Percentiles rank a stretch among this genome's conserved stretches.
Evolutionary conservation across 2,888 invertebrate species (phyloP).

Genomic region (Drosophila rellima): DNA sequence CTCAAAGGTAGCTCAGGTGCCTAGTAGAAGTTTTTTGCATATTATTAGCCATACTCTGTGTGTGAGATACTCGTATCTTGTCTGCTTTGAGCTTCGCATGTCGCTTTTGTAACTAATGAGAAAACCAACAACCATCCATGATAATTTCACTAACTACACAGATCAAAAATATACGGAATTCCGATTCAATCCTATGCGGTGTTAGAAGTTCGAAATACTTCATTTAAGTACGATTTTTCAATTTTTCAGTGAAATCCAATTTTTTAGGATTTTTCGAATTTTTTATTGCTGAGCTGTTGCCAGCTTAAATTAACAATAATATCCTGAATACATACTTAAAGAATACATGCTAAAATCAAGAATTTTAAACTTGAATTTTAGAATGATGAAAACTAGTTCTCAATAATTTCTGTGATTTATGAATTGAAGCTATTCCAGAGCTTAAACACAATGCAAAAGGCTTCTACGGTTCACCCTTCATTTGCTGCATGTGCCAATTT

Average conservation of each 20-base stretch:
- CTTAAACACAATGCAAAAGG: conserved; percentile 64
- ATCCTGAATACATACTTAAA: too few relatives aligned
- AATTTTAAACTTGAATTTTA: too few relatives aligned
- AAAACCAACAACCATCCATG: conserved; percentile 16
- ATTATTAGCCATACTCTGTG: conserved; percentile 32
- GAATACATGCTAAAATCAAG: too few relatives aligned
- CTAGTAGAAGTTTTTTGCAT: conserved; percentile 87
- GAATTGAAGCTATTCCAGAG: conserved; percentile 5
- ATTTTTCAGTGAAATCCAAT: too few relatives aligned
- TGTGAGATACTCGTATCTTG: conserved; percentile 25
- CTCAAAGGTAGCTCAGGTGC: conserved; percentile 93
- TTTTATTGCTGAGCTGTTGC: too few relatives aligned
- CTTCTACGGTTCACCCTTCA: conserved; percentile 48
- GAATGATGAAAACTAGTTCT: background rate
- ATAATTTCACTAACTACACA: conserved; percentile 31
- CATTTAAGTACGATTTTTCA: too few relatives aligned
- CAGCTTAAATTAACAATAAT: too few relatives aligned
- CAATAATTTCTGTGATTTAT: background rate
- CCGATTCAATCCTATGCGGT: too few relatives aligned
- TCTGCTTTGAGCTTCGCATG: conserved; percentile 73
- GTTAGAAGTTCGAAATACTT: too few relatives aligned
- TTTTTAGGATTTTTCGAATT: too few relatives aligned
- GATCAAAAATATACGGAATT: too few relatives aligned
- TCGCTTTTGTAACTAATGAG: conserved; percentile 75
- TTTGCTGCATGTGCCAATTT: conserved; percentile 51